These are phyloP conservation scores for Rapana venosa DNA, from an alignment of 2,888 invertebrate genomes.

Conservation along the genomic window DNA sequence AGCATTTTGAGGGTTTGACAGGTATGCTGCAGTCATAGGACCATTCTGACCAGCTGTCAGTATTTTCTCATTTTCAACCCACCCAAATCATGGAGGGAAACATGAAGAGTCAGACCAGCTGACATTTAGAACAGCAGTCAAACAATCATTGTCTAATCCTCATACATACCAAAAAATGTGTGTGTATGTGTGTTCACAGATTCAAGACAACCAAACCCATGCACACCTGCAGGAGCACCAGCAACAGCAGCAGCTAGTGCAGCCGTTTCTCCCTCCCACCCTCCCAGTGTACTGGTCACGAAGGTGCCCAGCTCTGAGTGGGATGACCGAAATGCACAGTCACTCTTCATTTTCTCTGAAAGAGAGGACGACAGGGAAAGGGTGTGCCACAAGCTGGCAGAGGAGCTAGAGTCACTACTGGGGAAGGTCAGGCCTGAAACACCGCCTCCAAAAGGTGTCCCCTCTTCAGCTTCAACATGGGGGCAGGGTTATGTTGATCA, in stretches of 20 bases:
- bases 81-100: not conserved
- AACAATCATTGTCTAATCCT: not conserved
- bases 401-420: not conserved
- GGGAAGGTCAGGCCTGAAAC: not conserved
- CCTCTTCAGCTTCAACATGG: no score
- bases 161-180: not conserved
- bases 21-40: no score
- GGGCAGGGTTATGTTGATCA: not conserved
- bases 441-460: not conserved
- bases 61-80: not conserved
- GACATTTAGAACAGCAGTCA: not conserved
- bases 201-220: not conserved
- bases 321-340: not conserved
- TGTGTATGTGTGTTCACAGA: not conserved
- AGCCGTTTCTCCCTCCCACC: not conserved
- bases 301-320: not conserved
- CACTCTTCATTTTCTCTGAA: conserved; percentile 35
- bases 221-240: not conserved
- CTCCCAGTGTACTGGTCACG: not conserved
- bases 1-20: no score
- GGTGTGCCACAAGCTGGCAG: not conserved
- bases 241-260: not conserved
- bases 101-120: not conserved
- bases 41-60: not conserved
- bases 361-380: not conserved